Evolutionary conservation across 2,888 invertebrate genomes (phyloP).

Genomic region (Drosophila histrio): DNA sequence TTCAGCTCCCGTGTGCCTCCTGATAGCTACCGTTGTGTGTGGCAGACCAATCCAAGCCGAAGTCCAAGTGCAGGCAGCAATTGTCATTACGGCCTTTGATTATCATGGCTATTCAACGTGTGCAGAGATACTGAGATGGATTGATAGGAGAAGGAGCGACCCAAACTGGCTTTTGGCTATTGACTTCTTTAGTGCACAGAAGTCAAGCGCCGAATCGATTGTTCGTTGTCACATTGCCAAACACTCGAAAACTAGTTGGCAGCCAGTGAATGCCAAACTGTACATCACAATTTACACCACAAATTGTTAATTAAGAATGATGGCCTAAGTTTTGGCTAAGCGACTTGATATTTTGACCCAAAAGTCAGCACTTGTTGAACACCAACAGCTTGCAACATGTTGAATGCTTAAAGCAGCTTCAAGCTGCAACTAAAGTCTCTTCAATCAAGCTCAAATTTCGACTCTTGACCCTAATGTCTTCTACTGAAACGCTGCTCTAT

Average conservation of each 20-base stretch:
- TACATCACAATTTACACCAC: constrained; percentile 20
- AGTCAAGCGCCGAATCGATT: constrained; percentile 24
- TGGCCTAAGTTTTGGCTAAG: constrained; percentile 21
- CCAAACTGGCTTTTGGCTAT: constrained; percentile 29
- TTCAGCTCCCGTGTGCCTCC: constrained; percentile 10
- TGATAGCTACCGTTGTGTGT: constrained; percentile 23
- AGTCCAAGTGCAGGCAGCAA: constrained; percentile 37
- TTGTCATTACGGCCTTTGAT: constrained; percentile 44
- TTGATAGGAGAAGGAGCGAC: constrained; percentile 22
- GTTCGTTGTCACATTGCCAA: constrained; percentile 9
- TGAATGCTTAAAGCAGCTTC: constrained; percentile 23
- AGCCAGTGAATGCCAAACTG: constrained; percentile 41
- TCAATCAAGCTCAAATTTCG: constrained; percentile 49
- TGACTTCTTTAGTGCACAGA: constrained; percentile 17
- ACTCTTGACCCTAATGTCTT: constrained; percentile 52
- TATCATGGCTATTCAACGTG: constrained; percentile 26
- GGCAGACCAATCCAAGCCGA: constrained; percentile 9
- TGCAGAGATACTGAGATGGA: constrained; percentile 31
- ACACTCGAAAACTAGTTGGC: constrained; percentile 21
- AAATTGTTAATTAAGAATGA: constrained; percentile 47
- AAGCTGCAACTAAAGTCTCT: constrained; percentile 15
- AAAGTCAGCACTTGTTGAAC: constrained; percentile 9
- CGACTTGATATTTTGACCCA: constrained; percentile 37
- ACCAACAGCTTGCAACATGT: constrained; percentile 34
- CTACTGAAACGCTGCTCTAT: background rate